Evolutionary conservation across 2,888 invertebrate species (phyloP).

Genomic region (Meandrusa payeni): DNA sequence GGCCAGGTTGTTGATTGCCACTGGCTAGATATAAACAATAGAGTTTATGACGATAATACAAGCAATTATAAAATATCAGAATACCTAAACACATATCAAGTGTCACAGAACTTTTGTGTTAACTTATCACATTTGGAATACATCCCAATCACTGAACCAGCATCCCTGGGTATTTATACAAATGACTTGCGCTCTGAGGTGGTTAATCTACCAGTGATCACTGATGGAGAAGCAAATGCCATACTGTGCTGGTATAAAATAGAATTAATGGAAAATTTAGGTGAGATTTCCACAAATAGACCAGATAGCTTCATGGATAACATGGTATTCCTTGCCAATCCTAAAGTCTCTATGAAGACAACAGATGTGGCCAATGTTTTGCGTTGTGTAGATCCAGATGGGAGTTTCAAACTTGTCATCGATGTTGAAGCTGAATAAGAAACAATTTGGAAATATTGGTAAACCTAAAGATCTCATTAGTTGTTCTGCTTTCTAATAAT

Average conservation of each 20-base stretch:
- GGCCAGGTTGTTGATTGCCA: slow-evolving; percentile 81
- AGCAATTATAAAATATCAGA: slow-evolving; percentile 75
- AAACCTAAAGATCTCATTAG: too few species aligned
- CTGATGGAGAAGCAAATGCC: slow-evolving; percentile 66
- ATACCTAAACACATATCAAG: slow-evolving; percentile 81
- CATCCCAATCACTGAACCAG: slow-evolving; percentile 55
- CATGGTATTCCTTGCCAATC: slow-evolving; percentile 66
- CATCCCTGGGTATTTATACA: slow-evolving; percentile 42
- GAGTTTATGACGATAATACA: slow-evolving; percentile 78
- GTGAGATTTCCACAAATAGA: slow-evolving; percentile 63
- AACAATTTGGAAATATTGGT: too few species aligned
- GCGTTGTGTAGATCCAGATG: slow-evolving; percentile 51
- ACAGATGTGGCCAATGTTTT: slow-evolving; percentile 51
- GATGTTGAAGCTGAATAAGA: slow-evolving; percentile 37
- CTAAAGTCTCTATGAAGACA: slow-evolving; percentile 41
- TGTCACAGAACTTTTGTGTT: slow-evolving; percentile 77
- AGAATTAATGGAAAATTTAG: slow-evolving; percentile 56
- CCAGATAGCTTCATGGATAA: slow-evolving; percentile 67
- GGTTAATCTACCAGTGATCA: slow-evolving; percentile 45
- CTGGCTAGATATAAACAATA: slow-evolving; percentile 81
- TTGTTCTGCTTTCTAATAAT: too few species aligned
- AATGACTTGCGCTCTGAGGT: slow-evolving; percentile 35
- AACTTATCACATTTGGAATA: slow-evolving; percentile 65
- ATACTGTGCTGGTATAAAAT: slow-evolving; percentile 80
- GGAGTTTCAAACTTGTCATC: slow-evolving; percentile 53